phyloP scores from a whole-genome alignment of 2,797 vertebrate species.

The Phrynocephalus forsythii region DNA sequence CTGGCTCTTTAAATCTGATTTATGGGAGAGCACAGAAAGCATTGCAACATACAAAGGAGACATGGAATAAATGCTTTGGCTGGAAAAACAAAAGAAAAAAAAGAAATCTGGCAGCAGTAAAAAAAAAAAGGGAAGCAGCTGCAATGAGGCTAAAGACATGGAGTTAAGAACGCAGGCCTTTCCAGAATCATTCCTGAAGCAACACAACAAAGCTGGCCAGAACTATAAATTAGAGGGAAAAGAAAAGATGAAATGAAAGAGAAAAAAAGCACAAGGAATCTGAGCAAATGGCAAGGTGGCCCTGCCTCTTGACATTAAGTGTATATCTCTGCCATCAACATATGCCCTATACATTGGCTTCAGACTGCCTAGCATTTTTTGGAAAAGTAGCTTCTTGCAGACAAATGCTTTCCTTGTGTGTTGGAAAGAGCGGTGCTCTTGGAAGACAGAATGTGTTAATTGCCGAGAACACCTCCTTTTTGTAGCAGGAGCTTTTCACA shows the following conservation, averaged over 20 bases:
- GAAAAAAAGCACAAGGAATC: neutral
- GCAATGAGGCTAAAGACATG: neutral
- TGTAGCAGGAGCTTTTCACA: too few species aligned
- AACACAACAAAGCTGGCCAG: neutral
- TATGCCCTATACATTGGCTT: neutral
- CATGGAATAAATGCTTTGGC: constrained; percentile 12
- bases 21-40: neutral
- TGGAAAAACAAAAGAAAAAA: constrained; percentile 10
- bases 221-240: neutral
- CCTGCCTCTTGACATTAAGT: neutral
- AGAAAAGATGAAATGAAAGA: neutral
- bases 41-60: neutral
- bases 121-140: constrained; percentile 4
- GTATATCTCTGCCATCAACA: neutral
- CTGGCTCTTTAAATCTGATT: neutral
- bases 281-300: neutral
- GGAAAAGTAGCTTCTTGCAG: neutral
- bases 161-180: neutral
- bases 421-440: neutral
- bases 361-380: neutral
- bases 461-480: neutral
- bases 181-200: neutral
- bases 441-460: neutral
- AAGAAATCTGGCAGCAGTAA: neutral
- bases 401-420: neutral